Percentiles rank a stretch among this genome's conserved stretches.
These are phyloP conservation scores for Pharmacophagus antenor DNA, from an alignment of 2,888 invertebrate species.

Conservation along the genomic window DNA sequence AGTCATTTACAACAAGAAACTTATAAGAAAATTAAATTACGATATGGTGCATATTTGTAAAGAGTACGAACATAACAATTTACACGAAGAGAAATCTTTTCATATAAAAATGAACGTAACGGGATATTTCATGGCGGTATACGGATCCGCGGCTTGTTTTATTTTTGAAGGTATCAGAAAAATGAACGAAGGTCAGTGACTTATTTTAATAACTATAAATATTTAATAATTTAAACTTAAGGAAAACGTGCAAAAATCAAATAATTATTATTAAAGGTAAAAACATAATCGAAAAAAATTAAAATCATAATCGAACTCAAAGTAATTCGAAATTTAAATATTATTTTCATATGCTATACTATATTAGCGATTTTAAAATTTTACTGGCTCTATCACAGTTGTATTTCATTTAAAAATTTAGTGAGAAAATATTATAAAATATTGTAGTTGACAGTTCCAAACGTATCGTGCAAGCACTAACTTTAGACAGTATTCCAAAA, in stretches of 20 bases:
- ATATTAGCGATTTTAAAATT: too few relatives aligned
- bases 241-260: too few relatives aligned
- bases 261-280: too few relatives aligned
- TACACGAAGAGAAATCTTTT: conserved; percentile 55
- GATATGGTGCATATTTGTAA: conserved; percentile 58
- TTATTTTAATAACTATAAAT: too few relatives aligned
- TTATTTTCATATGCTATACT: background rate
- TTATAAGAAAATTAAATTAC: conserved; percentile 51
- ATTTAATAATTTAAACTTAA: too few relatives aligned
- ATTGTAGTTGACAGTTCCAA: too few relatives aligned
- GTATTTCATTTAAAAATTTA: too few relatives aligned
- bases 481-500: background rate
- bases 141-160: conserved; percentile 52
- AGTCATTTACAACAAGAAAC: conserved; percentile 51
- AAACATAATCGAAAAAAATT: too few relatives aligned
- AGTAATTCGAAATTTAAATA: background rate
- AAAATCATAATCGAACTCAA: background rate
- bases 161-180: conserved; percentile 65
- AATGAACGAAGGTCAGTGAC: conserved; percentile 46
- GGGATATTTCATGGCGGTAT: conserved; percentile 53
- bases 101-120: conserved; percentile 60
- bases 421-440: too few relatives aligned
- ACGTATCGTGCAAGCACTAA: background rate
- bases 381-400: too few relatives aligned
- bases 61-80: conserved; percentile 47